These are phyloP conservation scores for Fistularia commersonii DNA, from an alignment of 2,797 vertebrate species.

Conservation along the genomic window DNA sequence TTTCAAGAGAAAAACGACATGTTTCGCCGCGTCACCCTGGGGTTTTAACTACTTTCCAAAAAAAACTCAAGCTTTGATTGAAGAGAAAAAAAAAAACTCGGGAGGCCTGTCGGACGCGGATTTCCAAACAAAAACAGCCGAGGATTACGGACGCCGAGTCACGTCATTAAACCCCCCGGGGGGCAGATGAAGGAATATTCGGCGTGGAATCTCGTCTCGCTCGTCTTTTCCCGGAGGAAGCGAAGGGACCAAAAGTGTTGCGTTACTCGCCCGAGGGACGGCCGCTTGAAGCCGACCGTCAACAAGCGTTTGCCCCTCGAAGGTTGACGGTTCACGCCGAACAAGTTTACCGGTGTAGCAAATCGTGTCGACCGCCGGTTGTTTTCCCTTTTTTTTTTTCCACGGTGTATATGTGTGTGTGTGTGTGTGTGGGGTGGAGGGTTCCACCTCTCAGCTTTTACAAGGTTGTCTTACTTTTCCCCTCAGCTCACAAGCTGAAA, in stretches of 20 bases:
- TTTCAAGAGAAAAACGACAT: no score
- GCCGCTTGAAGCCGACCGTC: slow-evolving; percentile 36
- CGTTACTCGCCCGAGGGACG: slow-evolving; percentile 22
- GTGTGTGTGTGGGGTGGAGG: no score
- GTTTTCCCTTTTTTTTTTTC: no score
- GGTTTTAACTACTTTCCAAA: no score
- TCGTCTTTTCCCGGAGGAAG: slow-evolving; percentile 29
- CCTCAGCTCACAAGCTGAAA: neutral
- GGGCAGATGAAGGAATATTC: slow-evolving; percentile 41
- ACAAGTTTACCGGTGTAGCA: slow-evolving; percentile 37
- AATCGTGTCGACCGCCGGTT: slow-evolving; percentile 16
- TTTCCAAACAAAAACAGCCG: slow-evolving; percentile 44
- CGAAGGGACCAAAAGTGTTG: slow-evolving; percentile 33
- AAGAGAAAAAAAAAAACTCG: no score
- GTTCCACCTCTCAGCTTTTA: slow-evolving; percentile 13
- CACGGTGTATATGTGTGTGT: no score
- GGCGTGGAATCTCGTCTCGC: slow-evolving; percentile 29
- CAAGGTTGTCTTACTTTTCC: slow-evolving; percentile 2
- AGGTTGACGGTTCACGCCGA: slow-evolving; percentile 36
- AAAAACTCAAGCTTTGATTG: no score
- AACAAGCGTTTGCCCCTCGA: slow-evolving; percentile 28
- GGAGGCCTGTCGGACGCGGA: slow-evolving; percentile 33
- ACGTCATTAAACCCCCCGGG: slow-evolving; percentile 43
- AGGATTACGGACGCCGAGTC: slow-evolving; percentile 58
- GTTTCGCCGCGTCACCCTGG: no score